These are phyloP conservation scores for Sturnus vulgaris DNA, from an alignment of 2,113 vertebrate species.

Conservation along the genomic window DNA sequence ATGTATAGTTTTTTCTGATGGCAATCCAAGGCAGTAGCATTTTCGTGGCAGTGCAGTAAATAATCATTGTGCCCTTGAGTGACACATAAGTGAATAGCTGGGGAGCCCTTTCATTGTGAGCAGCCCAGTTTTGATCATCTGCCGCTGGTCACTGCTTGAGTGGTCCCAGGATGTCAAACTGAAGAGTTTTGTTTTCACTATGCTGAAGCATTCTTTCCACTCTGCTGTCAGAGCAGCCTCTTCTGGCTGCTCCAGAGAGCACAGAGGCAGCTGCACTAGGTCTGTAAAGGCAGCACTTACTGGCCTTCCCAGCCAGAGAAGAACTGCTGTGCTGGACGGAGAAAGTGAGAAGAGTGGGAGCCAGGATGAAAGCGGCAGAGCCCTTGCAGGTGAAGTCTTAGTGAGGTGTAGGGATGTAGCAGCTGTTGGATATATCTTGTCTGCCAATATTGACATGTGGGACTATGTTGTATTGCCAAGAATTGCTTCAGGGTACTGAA, in stretches of 20 bases:
- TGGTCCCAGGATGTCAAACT: constrained; percentile 44
- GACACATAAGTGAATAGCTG: neutral
- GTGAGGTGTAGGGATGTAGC: neutral
- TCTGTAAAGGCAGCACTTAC: constrained; percentile 6
- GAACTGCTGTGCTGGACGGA: constrained; percentile 10
- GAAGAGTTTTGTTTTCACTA: constrained; percentile 63
- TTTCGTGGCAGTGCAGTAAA: neutral
- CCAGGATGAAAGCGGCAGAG: constrained; percentile 69
- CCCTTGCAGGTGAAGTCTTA: constrained; percentile 72
- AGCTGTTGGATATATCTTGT: neutral
- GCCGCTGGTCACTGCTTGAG: constrained; percentile 38
- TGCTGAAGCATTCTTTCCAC: constrained; percentile 69
- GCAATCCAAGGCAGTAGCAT: neutral
- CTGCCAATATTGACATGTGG: neutral
- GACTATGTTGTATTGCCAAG: neutral
- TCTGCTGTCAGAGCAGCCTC: constrained; percentile 70
- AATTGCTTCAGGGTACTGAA: neutral
- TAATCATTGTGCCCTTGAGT: neutral
- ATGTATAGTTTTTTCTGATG: neutral
- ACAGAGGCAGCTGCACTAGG: constrained; percentile 16
- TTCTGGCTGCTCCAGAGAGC: constrained; percentile 67
- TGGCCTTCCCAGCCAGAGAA: constrained; percentile 24
- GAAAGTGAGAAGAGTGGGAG: neutral
- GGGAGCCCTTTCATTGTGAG: neutral
- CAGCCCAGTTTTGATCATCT: constrained; percentile 4